phyloP scores from a whole-genome alignment of 2,888 invertebrate genomes.

The Dasysyrphus albostriatus region DNA sequence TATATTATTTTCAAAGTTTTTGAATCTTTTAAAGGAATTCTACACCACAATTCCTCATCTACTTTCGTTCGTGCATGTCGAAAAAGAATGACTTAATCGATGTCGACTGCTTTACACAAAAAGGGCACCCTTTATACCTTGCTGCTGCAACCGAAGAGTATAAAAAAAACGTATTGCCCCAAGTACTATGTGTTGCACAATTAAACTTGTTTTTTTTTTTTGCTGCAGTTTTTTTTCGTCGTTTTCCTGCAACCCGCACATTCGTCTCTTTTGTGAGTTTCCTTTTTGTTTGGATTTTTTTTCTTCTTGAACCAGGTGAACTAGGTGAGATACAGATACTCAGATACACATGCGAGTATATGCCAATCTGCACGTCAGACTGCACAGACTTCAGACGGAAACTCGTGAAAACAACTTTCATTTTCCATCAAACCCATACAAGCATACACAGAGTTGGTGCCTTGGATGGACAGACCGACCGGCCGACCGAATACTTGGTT shows the following conservation, averaged over 20 bases:
- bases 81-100: slow-evolving; percentile 72
- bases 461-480: slow-evolving; percentile 27
- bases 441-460: background rate
- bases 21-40: slow-evolving; percentile 54
- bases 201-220: slow-evolving; percentile 62
- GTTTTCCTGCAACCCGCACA: slow-evolving; percentile 41
- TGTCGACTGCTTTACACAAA: slow-evolving; percentile 54
- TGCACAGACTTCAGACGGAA: slow-evolving; percentile 53
- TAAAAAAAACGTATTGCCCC: background rate
- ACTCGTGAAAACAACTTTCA: slow-evolving; percentile 76
- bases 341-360: slow-evolving; percentile 67
- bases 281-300: slow-evolving; percentile 55
- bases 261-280: slow-evolving; percentile 47
- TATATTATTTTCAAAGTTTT: slow-evolving; percentile 7
- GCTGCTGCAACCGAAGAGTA: background rate
- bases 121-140: slow-evolving; percentile 62
- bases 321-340: slow-evolving; percentile 72
- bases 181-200: slow-evolving; percentile 64
- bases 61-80: slow-evolving; percentile 70
- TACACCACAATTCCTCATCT: slow-evolving; percentile 68
- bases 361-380: slow-evolving; percentile 59
- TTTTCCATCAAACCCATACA: slow-evolving; percentile 61
- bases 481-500: background rate
- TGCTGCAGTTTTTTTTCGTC: background rate
- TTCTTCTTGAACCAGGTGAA: slow-evolving; percentile 65